Evolutionary conservation across 2,113 vertebrate genomes (phyloP).

Genomic region (western clawed frog (Xenopus tropicalis)): DNA sequence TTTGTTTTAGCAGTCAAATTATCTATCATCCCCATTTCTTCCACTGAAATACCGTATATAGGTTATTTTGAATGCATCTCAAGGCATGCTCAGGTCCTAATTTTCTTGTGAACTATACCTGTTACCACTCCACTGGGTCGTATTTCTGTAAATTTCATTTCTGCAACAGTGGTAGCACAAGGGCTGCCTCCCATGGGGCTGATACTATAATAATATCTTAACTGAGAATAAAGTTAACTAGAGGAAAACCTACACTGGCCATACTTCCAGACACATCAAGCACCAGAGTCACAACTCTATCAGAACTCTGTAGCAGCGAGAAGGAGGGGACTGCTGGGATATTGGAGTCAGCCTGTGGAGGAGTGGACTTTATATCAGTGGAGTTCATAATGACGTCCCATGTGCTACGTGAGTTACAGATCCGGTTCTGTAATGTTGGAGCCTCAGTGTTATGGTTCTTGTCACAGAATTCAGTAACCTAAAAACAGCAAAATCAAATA

Average conservation of each 20-base stretch:
- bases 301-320: constrained; percentile 49
- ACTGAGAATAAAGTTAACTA: no score
- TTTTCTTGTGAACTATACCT: no score
- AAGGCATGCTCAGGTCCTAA: no score
- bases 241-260: accelerated
- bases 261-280: constrained; percentile 69
- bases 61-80: no score
- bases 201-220: no score
- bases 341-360: constrained; percentile 3
- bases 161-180: no score
- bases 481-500: neutral
- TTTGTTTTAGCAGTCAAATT: no score
- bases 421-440: constrained; percentile 67
- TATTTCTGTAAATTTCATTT: no score
- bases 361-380: constrained; percentile 49
- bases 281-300: constrained; percentile 56
- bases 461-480: constrained; percentile 65
- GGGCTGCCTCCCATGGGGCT: no score
- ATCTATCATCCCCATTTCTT: no score
- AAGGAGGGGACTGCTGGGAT: constrained; percentile 48
- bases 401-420: constrained; percentile 56
- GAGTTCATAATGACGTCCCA: constrained; percentile 64
- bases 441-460: constrained; percentile 58
- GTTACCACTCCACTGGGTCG: no score
- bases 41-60: no score